These are phyloP conservation scores for Heliothis virescens DNA, from an alignment of 1,140 invertebrate genomes.

Conservation along the genomic window DNA sequence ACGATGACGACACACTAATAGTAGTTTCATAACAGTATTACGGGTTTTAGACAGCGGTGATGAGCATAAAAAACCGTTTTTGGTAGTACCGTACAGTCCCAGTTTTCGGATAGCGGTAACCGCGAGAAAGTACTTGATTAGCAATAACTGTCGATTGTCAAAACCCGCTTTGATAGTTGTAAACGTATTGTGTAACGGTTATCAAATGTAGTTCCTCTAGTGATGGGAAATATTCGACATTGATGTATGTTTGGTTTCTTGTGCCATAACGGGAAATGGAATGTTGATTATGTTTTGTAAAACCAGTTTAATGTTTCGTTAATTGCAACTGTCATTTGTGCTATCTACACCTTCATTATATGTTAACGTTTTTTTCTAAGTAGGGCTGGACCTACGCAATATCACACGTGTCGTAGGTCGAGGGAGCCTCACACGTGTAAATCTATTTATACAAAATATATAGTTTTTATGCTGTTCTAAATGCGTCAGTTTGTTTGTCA, in stretches of 20 bases:
- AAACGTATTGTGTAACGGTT: constrained; percentile 44
- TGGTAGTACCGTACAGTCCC: constrained; percentile 80
- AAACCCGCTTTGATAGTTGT: constrained; percentile 48
- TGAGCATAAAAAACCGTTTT: constrained; percentile 76
- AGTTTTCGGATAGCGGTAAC: constrained; percentile 81
- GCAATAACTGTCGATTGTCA: constrained; percentile 73
- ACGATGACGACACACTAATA: constrained; percentile 76
- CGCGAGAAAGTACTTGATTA: constrained; percentile 81
- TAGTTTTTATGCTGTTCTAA: constrained; percentile 23
- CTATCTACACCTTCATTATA: too few relatives aligned
- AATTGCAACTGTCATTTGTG: neutral
- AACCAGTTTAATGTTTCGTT: neutral
- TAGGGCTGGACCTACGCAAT: constrained; percentile 29
- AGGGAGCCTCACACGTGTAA: constrained; percentile 25
- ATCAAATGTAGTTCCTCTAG: neutral
- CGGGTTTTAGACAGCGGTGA: constrained; percentile 71
- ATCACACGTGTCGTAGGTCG: constrained; percentile 6
- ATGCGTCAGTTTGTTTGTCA: constrained; percentile 15
- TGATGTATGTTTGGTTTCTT: neutral
- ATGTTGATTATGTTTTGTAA: neutral
- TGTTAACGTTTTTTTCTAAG: too few relatives aligned
- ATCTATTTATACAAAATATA: neutral
- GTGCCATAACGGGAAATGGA: neutral
- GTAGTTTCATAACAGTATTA: constrained; percentile 83
- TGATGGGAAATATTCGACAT: constrained; percentile 16